Evolutionary conservation across 2,113 vertebrate species (phyloP).

Genomic region (Acanthisitta chloris): DNA sequence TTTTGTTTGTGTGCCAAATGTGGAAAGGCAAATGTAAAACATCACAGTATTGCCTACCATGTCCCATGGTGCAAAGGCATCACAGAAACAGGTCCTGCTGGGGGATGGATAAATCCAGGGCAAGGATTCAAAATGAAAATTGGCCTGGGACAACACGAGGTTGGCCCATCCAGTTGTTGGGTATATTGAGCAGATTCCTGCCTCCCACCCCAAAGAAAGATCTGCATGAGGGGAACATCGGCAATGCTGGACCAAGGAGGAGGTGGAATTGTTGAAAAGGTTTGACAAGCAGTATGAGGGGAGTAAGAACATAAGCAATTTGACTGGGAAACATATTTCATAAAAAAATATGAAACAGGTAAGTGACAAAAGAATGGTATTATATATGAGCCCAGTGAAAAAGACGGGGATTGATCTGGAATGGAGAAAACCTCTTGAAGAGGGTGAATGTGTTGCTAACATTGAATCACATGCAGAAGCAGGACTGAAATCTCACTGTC

Average conservation of each 20-base stretch:
- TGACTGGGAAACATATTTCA: not conserved
- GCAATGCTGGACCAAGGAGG: not conserved
- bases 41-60: not conserved
- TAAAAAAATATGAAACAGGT: not conserved
- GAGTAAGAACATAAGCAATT: not conserved
- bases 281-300: not conserved
- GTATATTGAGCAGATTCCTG: accelerated
- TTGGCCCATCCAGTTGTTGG: not conserved
- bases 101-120: not conserved
- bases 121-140: not conserved
- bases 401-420: not conserved
- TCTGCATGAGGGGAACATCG: not conserved
- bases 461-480: not conserved
- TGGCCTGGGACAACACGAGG: not conserved
- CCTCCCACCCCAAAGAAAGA: not conserved
- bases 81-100: not conserved
- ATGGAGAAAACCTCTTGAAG: too few relatives aligned
- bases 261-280: not conserved
- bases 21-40: not conserved
- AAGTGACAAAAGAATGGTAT: not conserved
- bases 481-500: not conserved
- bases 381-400: not conserved
- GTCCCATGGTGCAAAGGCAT: not conserved
- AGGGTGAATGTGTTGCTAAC: not conserved
- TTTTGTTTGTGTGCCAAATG: not conserved